These are phyloP conservation scores for Cyprinodon diabolis DNA, from an alignment of 2,797 vertebrate species.

Conservation along the genomic window DNA sequence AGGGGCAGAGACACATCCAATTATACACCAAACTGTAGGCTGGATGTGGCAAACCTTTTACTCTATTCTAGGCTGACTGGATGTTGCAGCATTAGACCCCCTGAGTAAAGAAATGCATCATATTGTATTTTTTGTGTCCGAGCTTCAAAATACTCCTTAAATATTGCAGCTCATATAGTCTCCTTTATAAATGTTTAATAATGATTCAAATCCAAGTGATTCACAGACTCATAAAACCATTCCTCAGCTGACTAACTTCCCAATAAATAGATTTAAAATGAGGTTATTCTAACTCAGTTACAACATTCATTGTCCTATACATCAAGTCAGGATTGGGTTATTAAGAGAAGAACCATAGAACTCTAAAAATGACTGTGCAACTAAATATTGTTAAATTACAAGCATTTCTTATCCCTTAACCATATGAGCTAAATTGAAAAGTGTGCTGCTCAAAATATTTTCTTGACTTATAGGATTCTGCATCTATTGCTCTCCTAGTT, in stretches of 20 bases:
- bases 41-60: not conserved
- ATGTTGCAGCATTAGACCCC: not conserved
- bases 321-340: slow-evolving; percentile 21
- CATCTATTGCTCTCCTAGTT: not conserved
- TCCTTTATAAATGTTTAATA: slow-evolving; percentile 50
- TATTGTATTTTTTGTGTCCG: slow-evolving; percentile 26
- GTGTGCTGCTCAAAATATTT: not conserved
- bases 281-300: slow-evolving; percentile 33
- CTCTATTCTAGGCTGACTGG: not conserved
- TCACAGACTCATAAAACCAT: slow-evolving; percentile 30
- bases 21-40: slow-evolving; percentile 17
- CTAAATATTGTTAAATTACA: slow-evolving; percentile 9
- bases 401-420: slow-evolving; percentile 11
- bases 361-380: slow-evolving; percentile 2
- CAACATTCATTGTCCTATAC: slow-evolving; percentile 30
- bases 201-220: slow-evolving; percentile 42
- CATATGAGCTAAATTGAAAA: not conserved
- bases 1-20: slow-evolving; percentile 33
- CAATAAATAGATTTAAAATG: slow-evolving; percentile 37
- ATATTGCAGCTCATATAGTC: slow-evolving; percentile 33
- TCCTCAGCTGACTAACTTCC: slow-evolving; percentile 26
- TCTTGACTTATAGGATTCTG: not conserved
- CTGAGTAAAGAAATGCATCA: slow-evolving; percentile 20
- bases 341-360: not conserved
- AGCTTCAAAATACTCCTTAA: slow-evolving; percentile 22